Base-by-base conservation (phyloP, 2,113 vertebrate species). In the Chaetops frenatus region DNA sequence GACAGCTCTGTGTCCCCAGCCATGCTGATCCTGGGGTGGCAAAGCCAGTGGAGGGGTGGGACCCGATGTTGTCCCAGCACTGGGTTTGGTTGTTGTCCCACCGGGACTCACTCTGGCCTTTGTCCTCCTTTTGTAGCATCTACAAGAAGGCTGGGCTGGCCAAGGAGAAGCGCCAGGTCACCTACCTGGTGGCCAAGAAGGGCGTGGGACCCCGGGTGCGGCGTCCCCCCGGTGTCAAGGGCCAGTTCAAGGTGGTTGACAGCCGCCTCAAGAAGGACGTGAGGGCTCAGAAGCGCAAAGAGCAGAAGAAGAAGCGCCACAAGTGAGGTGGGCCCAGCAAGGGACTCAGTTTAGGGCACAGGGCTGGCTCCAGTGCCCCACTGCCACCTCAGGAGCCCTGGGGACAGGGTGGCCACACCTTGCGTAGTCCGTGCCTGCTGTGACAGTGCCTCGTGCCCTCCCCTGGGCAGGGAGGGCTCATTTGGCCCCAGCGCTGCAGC, bases 111-210 rank as follows among this genome's bases (percentile, higher is more conserved):
- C 28, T 40, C 42, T 90, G 23, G 71, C 7, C 27, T 62, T 33
- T 22, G 27, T n/a, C 9, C 3, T 90, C 48, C 33, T 27, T 72
- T 71, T 20, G 2, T 88, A 99, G 99, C 92, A 99, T 99, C 96
- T 99, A 99, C 97, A 99, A 99, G 98, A 99, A 99, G 96, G 99
- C 99, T 0, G 98, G 99, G 6, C 71, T 99, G 57, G 99, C 98
- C 29, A 99, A 99, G 95, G 99, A 99, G 97, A 99, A 99, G 90
- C 97, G 98, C 64, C 98, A 99, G 38, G 98, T 99, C 53, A 99
- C 99, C 12, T 99, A 99, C 5, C 73, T 99, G 29, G 98, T 99
- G 93, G 97, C 98, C 81, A 99, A 99, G 98, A 99, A 98, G 81
- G 99, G 99, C 0, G 97, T 97, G 1, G 99, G 99, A 4, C 98